phyloP scores from a whole-genome alignment of 2,113 vertebrate genomes.

The Tupaia chinensis region DNA sequence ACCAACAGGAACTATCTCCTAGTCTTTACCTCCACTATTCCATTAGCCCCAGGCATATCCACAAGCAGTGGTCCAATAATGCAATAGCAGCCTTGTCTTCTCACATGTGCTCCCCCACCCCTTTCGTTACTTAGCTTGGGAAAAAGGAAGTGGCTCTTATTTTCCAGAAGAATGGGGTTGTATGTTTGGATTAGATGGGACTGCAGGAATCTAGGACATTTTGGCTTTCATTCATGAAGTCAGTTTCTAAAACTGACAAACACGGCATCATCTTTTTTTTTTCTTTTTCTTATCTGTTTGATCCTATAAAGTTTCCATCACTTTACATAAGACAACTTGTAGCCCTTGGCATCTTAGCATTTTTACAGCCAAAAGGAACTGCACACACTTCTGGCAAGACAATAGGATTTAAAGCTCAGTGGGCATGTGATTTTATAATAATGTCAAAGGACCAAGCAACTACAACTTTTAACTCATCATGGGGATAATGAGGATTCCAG shows the following conservation, averaged over 20 bases:
- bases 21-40: not conserved
- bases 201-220: not conserved
- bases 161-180: not conserved
- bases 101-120: not conserved
- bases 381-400: conserved; percentile 18
- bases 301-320: conserved; percentile 10
- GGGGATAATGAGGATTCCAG: conserved; percentile 25
- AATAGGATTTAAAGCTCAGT: conserved; percentile 58
- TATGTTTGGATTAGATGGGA: not conserved
- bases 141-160: not conserved
- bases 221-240: not conserved
- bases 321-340: conserved; percentile 43
- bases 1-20: not conserved
- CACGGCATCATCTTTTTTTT: not conserved
- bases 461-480: conserved; percentile 44
- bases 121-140: not conserved
- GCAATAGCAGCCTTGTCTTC: not conserved
- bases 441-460: conserved; percentile 59
- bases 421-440: conserved; percentile 33
- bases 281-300: not conserved
- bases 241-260: conserved; percentile 4
- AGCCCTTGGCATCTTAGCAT: conserved; percentile 52
- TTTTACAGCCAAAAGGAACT: conserved; percentile 42
- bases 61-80: not conserved
- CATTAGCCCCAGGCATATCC: not conserved